These are phyloP conservation scores for Manis pentadactyla DNA, from an alignment of 2,797 vertebrate species.

Conservation along the genomic window DNA sequence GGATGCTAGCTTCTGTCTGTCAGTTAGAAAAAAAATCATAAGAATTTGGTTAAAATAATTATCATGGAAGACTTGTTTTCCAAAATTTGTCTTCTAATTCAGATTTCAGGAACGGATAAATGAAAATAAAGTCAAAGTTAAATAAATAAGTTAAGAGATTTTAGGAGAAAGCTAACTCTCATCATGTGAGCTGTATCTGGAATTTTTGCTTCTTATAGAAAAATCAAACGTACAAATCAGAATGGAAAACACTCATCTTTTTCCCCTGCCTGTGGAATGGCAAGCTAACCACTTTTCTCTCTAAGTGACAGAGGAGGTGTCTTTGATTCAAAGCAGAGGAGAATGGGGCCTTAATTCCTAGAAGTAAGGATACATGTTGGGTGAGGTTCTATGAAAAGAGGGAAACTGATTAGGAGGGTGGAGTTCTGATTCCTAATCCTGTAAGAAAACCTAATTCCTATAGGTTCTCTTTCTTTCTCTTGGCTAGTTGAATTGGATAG, in stretches of 20 bases:
- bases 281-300: neutral
- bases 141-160: neutral
- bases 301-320: neutral
- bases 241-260: neutral
- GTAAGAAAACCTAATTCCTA: neutral
- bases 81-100: neutral
- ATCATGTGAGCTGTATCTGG: neutral
- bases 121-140: neutral
- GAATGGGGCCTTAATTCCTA: neutral
- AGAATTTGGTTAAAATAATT: neutral
- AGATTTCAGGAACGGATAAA: neutral
- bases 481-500: neutral
- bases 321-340: neutral
- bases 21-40: neutral
- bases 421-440: neutral
- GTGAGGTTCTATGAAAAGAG: neutral
- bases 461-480: neutral
- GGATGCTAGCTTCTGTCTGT: neutral
- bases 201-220: neutral
- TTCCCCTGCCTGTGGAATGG: neutral
- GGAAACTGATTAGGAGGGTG: neutral
- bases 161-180: neutral
- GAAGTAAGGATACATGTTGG: neutral
- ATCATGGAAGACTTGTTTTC: neutral
- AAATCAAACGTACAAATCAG: neutral